Base-by-base conservation (phyloP, 1,140 invertebrate genomes). In the Campoletis sonorensis region DNA sequence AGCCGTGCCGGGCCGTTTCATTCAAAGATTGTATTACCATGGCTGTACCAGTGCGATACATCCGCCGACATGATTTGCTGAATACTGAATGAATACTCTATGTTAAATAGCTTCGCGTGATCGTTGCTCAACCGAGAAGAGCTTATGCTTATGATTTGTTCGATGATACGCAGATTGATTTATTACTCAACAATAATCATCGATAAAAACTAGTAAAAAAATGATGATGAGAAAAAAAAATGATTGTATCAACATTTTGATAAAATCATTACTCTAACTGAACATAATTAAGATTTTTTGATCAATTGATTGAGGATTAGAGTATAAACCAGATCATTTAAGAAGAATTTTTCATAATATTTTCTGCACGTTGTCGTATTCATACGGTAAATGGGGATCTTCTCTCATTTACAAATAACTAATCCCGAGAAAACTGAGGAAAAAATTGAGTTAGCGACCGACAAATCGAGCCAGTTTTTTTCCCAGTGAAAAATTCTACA, bases 21-120 rank as follows among this genome's bases (percentile, higher is more conserved):
- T 70, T 70, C 67, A 70, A 33, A 70, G 67, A 70, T 37, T 70
- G 30, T 70, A 33, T 70, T 70, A 70, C 67, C 30, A 21, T 27
- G 13, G 11, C 7, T 33, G 0, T 33, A 70, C 67, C 67, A 33
- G 67, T 33, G 30, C 67, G 67, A 70, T 70, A 33, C 67, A 70
- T 70, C 67, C 67, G 67, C 67, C 27, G 30, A 37, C 67, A 33
- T 70, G 67, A 33, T 70, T 70, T 33, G 11, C 67, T 70, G 16
- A 70, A 70, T 33, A 18, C 67, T 70, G 16, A 70, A 70, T 70
- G 67, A 70, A 70, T 21, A 70, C 67, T 70, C 30, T 70, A 70
- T 70, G 67, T 33, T 37, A 4, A 70, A 70, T 13, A 70, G 21
- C 30, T 70, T 70, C n/a, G 67, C 67, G 67, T 70, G 67, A 70